phyloP scores from a whole-genome alignment of 1,140 invertebrate species.

The Orchesella cincta region DNA sequence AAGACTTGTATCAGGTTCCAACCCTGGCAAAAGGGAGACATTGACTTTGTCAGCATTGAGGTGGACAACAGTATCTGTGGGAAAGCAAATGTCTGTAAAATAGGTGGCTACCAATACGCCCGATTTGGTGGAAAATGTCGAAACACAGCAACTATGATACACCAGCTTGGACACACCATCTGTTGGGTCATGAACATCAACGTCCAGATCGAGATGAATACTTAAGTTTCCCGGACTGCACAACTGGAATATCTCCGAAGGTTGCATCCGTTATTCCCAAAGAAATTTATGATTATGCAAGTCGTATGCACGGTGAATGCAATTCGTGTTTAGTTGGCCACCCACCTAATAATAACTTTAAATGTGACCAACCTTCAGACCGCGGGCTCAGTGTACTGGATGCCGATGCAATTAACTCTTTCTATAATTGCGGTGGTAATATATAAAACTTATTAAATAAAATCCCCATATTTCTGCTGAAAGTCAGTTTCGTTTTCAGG shows the following conservation, averaged over 20 bases:
- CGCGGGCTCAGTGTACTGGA: not conserved
- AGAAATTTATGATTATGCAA: not conserved
- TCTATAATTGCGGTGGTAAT: constrained; percentile 5
- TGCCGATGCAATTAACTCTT: constrained; percentile 2
- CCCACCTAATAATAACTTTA: not conserved
- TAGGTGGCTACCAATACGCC: constrained; percentile 8
- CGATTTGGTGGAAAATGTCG: not conserved
- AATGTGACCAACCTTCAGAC: not conserved
- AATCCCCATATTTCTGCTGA: no score
- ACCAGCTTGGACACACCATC: not conserved
- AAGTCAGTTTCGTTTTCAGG: no score
- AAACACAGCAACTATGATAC: not conserved
- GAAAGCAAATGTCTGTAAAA: not conserved
- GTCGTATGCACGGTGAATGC: constrained; percentile 2
- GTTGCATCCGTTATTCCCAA: not conserved
- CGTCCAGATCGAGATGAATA: not conserved
- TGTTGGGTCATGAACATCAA: constrained; percentile 1
- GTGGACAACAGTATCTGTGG: not conserved
- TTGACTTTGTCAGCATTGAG: not conserved
- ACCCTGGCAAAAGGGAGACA: not conserved
- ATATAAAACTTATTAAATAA: no score
- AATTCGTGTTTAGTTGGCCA: not conserved
- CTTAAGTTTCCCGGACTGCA: not conserved
- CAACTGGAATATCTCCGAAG: not conserved
- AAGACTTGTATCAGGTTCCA: constrained; percentile 7